Evolutionary conservation across 2,888 invertebrate species (phyloP), one percentile per base, ranked within the genome.

Genomic region (Hyalella azteca): DNA sequence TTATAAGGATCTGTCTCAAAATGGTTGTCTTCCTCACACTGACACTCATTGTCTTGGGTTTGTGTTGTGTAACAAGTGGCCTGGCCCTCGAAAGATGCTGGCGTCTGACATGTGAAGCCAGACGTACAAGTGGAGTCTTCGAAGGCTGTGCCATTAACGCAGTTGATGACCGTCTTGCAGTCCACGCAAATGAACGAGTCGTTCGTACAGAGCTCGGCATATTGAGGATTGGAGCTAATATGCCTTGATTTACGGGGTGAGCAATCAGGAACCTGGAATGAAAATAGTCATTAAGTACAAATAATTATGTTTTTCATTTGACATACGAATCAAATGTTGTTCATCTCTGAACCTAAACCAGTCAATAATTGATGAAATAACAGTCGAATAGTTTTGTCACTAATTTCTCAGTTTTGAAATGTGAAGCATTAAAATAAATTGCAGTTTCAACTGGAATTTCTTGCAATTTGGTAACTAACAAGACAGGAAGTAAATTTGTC

Each of bases 111-210:
- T 11, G 66, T 66, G 36, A 66, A 66, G 48, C 78, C 66, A 1
- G 40, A 49, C 1, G 73, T 7, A 11, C 49, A 45, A 32, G 80
- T 78, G 32, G 66, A 39, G n/a, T 82, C 80, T 0, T 66, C 49
- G 22, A 78, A 82, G 13, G 79, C 82, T 13, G 39, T 75, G 13
- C 82, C 82, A 22, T 82, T 73, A 19, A 82, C 77, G 29, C 82
- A 82, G 77, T 78, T 80, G 49, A 82, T 77, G n/a, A 80, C 40
- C 26, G 82, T 82, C 45, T 77, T 82, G 76, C 82, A 82, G 77
- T 82, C 82, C 22, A 80, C 78, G 75, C 82, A 82, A n/a, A 82
- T 41, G 40, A 82, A 82, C 19, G 50, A 78, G 48, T 79, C 78
- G 22, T 3, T 22, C 15, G 36, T 54, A 50, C 82, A 82, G 11